A percentile compares a stretch with the other conserved stretches of the same genome.
These are phyloP conservation scores for Gasteruption jaculator DNA, from an alignment of 2,888 invertebrate genomes.

Conservation along the genomic window DNA sequence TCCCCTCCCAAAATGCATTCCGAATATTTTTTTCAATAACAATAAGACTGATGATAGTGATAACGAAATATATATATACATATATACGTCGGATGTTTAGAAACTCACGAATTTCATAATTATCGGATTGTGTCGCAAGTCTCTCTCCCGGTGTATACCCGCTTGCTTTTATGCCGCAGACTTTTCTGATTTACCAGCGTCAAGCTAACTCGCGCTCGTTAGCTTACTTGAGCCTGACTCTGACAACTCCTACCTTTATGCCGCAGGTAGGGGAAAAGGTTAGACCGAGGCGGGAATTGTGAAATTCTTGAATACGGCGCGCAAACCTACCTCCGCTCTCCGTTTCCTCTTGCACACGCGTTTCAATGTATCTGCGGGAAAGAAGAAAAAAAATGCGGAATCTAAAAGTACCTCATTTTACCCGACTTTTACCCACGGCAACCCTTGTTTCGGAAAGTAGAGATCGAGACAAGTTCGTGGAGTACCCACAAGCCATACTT, in stretches of 20 bases:
- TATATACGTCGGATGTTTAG: conserved; percentile 40
- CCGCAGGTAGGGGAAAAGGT: conserved; percentile 41
- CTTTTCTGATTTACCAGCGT: conserved; percentile 20
- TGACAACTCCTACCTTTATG: conserved; percentile 21
- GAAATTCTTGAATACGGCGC: conserved; percentile 32
- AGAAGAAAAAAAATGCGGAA: too few relatives aligned
- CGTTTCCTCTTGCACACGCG: background rate
- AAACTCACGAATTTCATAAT: conserved; percentile 52
- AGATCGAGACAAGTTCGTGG: too few relatives aligned
- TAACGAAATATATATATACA: too few relatives aligned
- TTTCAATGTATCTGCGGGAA: background rate
- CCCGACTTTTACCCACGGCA: background rate
- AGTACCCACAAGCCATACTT: too few relatives aligned
- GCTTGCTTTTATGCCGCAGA: conserved; percentile 25
- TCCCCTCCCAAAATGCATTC: too few relatives aligned
- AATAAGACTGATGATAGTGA: too few relatives aligned
- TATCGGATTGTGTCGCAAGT: conserved; percentile 49
- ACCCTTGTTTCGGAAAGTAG: too few relatives aligned
- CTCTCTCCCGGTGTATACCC: too few relatives aligned
- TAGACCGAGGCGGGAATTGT: conserved; percentile 46
- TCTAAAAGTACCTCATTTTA: too few relatives aligned
- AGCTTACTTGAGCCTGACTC: conserved; percentile 8
- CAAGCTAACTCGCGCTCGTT: conserved; percentile 14
- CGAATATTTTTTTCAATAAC: too few relatives aligned
- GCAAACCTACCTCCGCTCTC: background rate